Base-by-base conservation (phyloP, 2,113 vertebrate genomes). In the Sciurus niger region DNA sequence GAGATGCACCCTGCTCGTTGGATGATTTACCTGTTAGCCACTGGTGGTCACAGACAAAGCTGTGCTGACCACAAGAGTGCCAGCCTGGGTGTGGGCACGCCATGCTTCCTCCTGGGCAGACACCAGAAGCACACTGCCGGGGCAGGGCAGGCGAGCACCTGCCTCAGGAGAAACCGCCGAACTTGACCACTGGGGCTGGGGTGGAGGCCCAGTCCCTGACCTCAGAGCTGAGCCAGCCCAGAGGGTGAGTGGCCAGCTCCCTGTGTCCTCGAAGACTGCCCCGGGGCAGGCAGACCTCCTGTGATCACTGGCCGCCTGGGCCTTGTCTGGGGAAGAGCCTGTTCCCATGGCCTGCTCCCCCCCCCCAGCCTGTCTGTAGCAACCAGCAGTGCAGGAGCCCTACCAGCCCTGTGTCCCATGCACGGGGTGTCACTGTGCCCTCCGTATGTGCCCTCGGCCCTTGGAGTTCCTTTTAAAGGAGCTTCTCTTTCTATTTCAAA, bases 1-100 rank as follows among this genome's bases (percentile, higher is more conserved):
- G 7, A 0, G 24, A 17, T 9, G 16, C 3, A 13, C 0, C 4
- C 30, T 9, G 0, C 3, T 8, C 13, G 18, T 0, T 1, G n/a
- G 6, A 34, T 6, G 0, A 4, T 3, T 37, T 28, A 37, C 24
- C 28, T 40, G 63, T 1, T 13, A 10, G 24, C 0, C 25, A 13
- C 8, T 25, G 3, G 7, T 9, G 28, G 20, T 20, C 55, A 58
- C 55, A 58, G 55, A 20, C 20, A 20, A 58, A 58, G 18, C 17
- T 58, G 55, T 14, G 4, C 9, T 10, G 46, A 65, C 25, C 11
- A 0, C 2, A 2, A 17, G 55, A 12, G 6, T 6, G 24, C 3
- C 32, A 24, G 20, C 32, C 13, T 22, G 2, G 2, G 58, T 82
- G 30, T 3, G 18, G 43, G 30, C 28, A 4, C 4, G 8, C 5